Conservation (phyloP, 1,140 invertebrate genomes). For the Venturia canescens region DNA sequence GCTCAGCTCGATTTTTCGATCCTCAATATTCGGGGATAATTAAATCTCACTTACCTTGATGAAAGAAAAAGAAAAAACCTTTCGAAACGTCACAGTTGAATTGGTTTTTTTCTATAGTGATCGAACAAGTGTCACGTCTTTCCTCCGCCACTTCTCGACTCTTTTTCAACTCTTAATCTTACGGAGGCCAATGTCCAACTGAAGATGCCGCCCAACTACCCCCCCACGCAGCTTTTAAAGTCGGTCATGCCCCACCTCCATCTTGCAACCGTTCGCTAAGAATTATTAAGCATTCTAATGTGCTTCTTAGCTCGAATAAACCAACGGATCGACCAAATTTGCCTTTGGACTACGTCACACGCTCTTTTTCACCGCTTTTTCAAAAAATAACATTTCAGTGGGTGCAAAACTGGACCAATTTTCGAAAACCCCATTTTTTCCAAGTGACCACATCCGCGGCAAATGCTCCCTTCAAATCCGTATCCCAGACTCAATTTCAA, state of each 20-base stretch:
- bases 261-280: conserved; percentile 58
- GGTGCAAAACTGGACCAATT: background rate
- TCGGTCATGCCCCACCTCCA: conserved; percentile 72
- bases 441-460: no score
- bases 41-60: background rate
- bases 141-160: conserved; percentile 66
- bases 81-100: conserved; percentile 14
- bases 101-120: conserved; percentile 23
- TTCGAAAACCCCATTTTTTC: no score
- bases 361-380: background rate
- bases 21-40: background rate
- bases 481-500: no score
- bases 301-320: conserved; percentile 37
- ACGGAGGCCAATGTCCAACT: conserved; percentile 75
- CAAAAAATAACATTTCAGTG: background rate
- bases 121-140: conserved; percentile 47
- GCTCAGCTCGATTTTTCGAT: background rate
- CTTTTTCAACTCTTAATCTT: conserved; percentile 75
- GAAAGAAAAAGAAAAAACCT: conserved; percentile 31
- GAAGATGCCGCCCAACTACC: conserved; percentile 74
- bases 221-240: conserved; percentile 72
- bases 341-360: background rate
- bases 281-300: conserved; percentile 72
- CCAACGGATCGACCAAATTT: background rate
- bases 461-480: no score